Base-by-base conservation (phyloP, 2,888 invertebrate species). In the Zhuqinia jingwanae region DNA sequence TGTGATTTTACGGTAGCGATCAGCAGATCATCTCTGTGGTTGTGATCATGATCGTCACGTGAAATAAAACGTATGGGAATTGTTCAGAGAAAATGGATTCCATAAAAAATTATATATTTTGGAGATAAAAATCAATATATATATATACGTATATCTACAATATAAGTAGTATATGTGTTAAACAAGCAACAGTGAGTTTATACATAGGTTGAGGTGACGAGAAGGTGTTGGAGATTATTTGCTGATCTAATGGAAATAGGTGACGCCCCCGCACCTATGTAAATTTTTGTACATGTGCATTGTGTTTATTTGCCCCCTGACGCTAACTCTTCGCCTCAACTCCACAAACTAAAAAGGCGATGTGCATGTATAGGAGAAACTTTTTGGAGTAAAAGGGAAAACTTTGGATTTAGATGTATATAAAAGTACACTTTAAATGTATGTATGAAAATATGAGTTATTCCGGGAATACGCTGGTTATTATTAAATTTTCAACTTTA, bases 141-240 rank as follows among this genome's bases (percentile, higher is more conserved):
- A n/a, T n/a, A n/a, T n/a, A n/a, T n/a, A n/a, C n/a, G n/a, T n/a
- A n/a, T n/a, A n/a, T n/a, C n/a, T n/a, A n/a, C n/a, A n/a, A n/a
- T n/a, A n/a, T n/a, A n/a, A n/a, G n/a, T n/a, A n/a, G n/a, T n/a
- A n/a, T n/a, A n/a, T n/a, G n/a, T n/a, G n/a, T n/a, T n/a, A n/a
- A n/a, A n/a, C n/a, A n/a, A n/a, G n/a, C n/a, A n/a, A n/a, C n/a
- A n/a, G n/a, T n/a, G n/a, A n/a, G n/a, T n/a, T n/a, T n/a, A n/a
- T n/a, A n/a, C n/a, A n/a, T n/a, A 20, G 10, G 13, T n/a, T n/a
- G 8, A 47, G 13, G 25, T 47, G 8, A 45, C 25, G 25, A 68
- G 2, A 22, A 75, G 75, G 56, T 75, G 75, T 75, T 56, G n/a
- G n/a, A 53, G 53, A 75, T 36, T 75, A 75, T 75, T 75, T 75